Conservation (phyloP, 1,140 invertebrate genomes). For the Arion vulgaris region DNA sequence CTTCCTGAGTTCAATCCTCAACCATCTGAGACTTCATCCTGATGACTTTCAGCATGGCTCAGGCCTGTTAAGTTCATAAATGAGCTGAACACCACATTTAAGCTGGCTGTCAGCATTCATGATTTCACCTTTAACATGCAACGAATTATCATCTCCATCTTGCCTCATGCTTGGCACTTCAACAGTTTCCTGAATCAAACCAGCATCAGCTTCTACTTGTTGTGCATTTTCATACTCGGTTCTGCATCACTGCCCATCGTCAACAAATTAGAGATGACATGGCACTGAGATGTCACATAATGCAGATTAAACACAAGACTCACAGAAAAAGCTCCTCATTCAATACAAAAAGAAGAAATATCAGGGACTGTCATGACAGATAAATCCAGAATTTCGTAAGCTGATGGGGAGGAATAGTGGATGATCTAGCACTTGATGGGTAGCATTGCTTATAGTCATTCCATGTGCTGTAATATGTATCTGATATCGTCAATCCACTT, state of each 20-base stretch:
- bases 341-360: no score
- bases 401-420: no score
- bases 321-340: no score
- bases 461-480: no score
- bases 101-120: background rate
- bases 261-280: conserved; percentile 37
- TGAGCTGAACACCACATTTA: conserved; percentile 34
- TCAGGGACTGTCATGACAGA: no score
- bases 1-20: conserved; percentile 1
- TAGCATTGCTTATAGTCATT: no score
- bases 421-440: no score
- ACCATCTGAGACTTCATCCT: conserved; percentile 31
- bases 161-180: background rate
- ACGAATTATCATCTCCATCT: background rate
- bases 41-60: conserved; percentile 33
- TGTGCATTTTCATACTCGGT: background rate
- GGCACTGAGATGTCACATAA: no score
- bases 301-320: no score
- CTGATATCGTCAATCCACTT: no score
- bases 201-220: conserved; percentile 15
- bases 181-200: conserved; percentile 2
- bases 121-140: conserved; percentile 12
- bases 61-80: conserved; percentile 31
- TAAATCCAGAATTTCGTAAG: no score
- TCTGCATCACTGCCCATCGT: conserved; percentile 1